phyloP scores from a whole-genome alignment of 2,113 vertebrate genomes.

The Astatoreochromis straeleni region DNA sequence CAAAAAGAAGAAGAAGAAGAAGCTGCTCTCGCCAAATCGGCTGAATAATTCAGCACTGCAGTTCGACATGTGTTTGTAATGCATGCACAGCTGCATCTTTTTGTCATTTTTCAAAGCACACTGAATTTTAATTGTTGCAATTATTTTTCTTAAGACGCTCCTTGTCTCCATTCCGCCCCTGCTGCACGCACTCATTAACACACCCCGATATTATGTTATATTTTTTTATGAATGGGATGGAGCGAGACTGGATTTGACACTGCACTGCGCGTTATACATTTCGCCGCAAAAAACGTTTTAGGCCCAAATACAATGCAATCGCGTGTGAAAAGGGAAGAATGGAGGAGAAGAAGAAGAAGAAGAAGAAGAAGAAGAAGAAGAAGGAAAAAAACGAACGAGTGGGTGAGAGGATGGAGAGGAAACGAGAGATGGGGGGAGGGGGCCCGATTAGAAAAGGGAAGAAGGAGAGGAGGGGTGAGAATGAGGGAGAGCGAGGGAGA shows the following conservation, averaged over 20 bases:
- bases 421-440: slow-evolving; percentile 55
- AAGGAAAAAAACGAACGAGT: slow-evolving; percentile 25
- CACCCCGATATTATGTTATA: slow-evolving; percentile 48
- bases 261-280: background rate
- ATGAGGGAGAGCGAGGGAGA: slow-evolving; percentile 55
- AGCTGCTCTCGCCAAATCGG: slow-evolving; percentile 7
- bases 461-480: slow-evolving; percentile 62
- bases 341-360: fast-evolving
- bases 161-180: slow-evolving; percentile 41
- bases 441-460: slow-evolving; percentile 56
- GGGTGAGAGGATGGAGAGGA: slow-evolving; percentile 57
- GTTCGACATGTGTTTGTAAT: slow-evolving; percentile 19
- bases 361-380: background rate
- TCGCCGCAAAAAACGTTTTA: background rate
- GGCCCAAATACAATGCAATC: slow-evolving; percentile 34
- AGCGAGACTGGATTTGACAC: slow-evolving; percentile 16
- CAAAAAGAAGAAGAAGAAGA: slow-evolving; percentile 7
- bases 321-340: background rate
- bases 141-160: slow-evolving; percentile 32
- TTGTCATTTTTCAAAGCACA: background rate
- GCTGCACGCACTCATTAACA: slow-evolving; percentile 60
- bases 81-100: background rate
- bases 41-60: slow-evolving; percentile 41
- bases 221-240: slow-evolving; percentile 77
- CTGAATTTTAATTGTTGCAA: slow-evolving; percentile 9